These are phyloP conservation scores for Nesometra sesokonis DNA, from an alignment of 35 echinoderm and acorn worm genomes.

Conservation along the genomic window DNA sequence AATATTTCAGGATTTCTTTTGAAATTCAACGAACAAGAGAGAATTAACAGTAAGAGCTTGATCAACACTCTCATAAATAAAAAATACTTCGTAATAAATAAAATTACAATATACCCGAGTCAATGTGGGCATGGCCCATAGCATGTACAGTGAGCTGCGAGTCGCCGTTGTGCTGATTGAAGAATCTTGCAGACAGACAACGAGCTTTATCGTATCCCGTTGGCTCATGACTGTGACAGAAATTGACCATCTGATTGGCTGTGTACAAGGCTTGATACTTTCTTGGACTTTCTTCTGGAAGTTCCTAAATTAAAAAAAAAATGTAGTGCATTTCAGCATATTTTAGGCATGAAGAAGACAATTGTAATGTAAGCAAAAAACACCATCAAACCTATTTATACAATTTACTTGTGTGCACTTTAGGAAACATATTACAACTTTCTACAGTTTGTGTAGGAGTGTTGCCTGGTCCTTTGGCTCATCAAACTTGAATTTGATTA, in stretches of 20 bases:
- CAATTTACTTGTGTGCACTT: no score
- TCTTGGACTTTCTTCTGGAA: conserved; percentile 54
- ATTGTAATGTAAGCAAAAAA: no score
- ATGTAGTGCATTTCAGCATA: no score
- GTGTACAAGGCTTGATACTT: conserved; percentile 73
- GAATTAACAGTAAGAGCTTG: not conserved
- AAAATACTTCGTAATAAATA: not conserved
- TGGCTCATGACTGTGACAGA: conserved; percentile 11
- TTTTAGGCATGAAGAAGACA: no score
- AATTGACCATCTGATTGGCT: conserved; percentile 73
- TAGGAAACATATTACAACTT: no score
- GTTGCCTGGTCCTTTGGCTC: no score
- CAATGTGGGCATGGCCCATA: conserved; percentile 83
- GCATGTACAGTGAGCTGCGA: conserved; percentile 67
- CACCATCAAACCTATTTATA: no score
- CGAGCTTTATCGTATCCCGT: conserved; percentile 27
- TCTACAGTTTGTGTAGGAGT: no score
- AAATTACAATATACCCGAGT: conserved; percentile 40
- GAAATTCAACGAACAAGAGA: no score
- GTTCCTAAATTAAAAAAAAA: conserved; percentile 53
- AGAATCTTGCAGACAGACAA: conserved; percentile 57
- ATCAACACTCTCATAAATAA: no score
- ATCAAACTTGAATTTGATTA: no score
- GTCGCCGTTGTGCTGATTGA: conserved; percentile 47
- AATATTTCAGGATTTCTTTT: no score